Base-by-base conservation (phyloP, 37 sponge, comb jelly and placozoan genomes). In the Eunapius fragilis region DNA sequence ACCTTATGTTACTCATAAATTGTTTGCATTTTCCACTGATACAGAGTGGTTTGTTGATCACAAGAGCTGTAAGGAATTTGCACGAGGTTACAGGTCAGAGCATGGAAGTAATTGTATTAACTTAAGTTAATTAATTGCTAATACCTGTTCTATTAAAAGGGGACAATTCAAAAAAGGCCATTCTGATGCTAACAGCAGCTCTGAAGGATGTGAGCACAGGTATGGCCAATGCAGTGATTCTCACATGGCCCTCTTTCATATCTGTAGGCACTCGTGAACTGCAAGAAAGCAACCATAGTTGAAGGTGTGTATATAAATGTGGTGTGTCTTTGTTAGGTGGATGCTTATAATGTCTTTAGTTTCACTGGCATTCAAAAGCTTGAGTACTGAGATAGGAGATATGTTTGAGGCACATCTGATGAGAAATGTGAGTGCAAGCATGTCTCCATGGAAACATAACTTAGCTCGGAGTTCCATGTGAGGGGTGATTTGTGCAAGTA, bases 101-200 rank as follows among this genome's bases (percentile, higher is more conserved):
- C 11, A 31, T 19, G 25, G 11, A 23, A 36, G 2, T 25, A 77
- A 31, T 37, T 38, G 7, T 38, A 27, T 5, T 75, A 41, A 45
- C 22, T 6, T 45, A 37, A n/a, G n/a, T n/a, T n/a, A n/a, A n/a
- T n/a, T n/a, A n/a, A n/a, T n/a, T n/a, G n/a, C n/a, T n/a, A n/a
- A n/a, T n/a, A n/a, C n/a, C n/a, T n/a, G n/a, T n/a, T n/a, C n/a
- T n/a, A n/a, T n/a, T n/a, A n/a, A n/a, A n/a, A 87, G 87, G 87
- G 36, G 87, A 87, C 74, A 81, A 81, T 12, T 50, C 75, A 14
- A 87, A 87, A 38, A 87, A 87, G 48, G 69, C 72, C 22, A 26
- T 86, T 0, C 33, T 86, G 67, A 38, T 79, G 31, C 19, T 86
- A 27, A 35, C 78, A 35, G 79, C 70, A 31, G 72, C 73, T 27